phyloP scores from a whole-genome alignment of 2,797 vertebrate species.

The Rhynchotus rufescens region DNA sequence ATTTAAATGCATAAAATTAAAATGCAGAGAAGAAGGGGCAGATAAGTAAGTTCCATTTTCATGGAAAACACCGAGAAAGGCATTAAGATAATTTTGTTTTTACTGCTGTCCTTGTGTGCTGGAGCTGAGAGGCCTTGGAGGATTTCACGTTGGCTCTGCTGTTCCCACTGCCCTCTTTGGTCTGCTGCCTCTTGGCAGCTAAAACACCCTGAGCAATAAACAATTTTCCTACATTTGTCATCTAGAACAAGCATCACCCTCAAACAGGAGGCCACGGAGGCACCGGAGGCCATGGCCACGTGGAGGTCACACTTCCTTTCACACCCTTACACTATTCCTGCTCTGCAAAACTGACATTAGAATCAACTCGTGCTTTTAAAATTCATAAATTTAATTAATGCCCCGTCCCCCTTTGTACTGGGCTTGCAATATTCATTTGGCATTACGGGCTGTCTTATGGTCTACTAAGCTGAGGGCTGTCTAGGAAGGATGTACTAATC shows the following conservation, averaged over 20 bases:
- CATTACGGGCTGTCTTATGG: not conserved
- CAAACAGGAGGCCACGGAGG: not conserved
- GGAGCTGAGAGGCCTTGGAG: not conserved
- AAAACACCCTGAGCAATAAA: constrained; percentile 12
- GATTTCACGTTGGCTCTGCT: not conserved
- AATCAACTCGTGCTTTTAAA: constrained; percentile 33
- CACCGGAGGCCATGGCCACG: constrained; percentile 30
- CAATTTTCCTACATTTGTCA: constrained; percentile 48
- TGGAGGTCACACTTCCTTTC: constrained; percentile 36
- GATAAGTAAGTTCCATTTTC: not conserved
- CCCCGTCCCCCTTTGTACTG: not conserved
- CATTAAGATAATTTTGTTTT: not conserved
- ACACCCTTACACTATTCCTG: not conserved
- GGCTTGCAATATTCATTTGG: not conserved
- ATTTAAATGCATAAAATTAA: constrained; percentile 37
- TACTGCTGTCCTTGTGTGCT: not conserved
- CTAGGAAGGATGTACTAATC: no score
- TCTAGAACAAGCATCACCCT: not conserved
- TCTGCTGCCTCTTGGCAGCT: constrained; percentile 20
- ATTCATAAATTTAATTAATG: constrained; percentile 45
- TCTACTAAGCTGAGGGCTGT: no score
- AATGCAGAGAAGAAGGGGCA: not conserved
- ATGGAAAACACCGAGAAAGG: not conserved
- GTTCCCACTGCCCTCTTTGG: constrained; percentile 37
- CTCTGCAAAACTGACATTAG: constrained; percentile 16